Percentiles rank a stretch among this genome's conserved stretches.
These are phyloP conservation scores for Lithophane socia DNA, from an alignment of 2,888 invertebrate genomes.

Conservation along the genomic window DNA sequence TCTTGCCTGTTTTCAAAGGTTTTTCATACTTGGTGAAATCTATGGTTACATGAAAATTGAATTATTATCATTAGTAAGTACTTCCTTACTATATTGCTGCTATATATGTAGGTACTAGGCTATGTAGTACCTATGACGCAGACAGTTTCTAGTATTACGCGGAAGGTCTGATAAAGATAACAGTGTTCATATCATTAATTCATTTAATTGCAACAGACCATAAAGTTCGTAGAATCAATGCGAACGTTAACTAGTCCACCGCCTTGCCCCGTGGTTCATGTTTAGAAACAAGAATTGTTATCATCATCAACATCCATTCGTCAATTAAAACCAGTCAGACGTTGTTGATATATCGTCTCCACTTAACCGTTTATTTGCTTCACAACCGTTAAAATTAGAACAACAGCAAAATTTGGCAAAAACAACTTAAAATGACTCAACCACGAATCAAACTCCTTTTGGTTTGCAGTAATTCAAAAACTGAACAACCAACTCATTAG, in stretches of 20 bases:
- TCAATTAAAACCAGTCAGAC: slow-evolving; percentile 54
- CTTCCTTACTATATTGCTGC: background rate
- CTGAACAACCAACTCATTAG: slow-evolving; percentile 42
- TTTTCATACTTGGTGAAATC: background rate
- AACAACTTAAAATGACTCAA: slow-evolving; percentile 49
- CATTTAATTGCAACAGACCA: slow-evolving; percentile 17
- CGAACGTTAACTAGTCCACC: slow-evolving; percentile 41
- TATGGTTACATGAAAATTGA: background rate
- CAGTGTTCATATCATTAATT: slow-evolving; percentile 13
- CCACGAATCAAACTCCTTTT: slow-evolving; percentile 29
- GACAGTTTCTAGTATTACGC: slow-evolving; percentile 8
- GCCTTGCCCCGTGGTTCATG: slow-evolving; percentile 57
- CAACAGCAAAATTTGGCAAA: slow-evolving; percentile 37
- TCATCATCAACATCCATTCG: slow-evolving; percentile 50
- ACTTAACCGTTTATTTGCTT: slow-evolving; percentile 31
- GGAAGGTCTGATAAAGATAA: slow-evolving; percentile 28
- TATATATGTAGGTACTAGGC: background rate
- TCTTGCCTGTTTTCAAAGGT: too few relatives aligned
- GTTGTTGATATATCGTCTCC: slow-evolving; percentile 55
- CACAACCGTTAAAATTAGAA: slow-evolving; percentile 52
- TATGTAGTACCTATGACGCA: slow-evolving; percentile 3
- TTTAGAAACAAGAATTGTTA: slow-evolving; percentile 44
- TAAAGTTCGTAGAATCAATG: slow-evolving; percentile 22
- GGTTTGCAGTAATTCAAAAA: slow-evolving; percentile 44
- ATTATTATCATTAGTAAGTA: background rate